Evolutionary conservation across 2,888 invertebrate species (phyloP), one percentile per base, ranked within the genome.

Genomic region (Cosmopolites sordidus): DNA sequence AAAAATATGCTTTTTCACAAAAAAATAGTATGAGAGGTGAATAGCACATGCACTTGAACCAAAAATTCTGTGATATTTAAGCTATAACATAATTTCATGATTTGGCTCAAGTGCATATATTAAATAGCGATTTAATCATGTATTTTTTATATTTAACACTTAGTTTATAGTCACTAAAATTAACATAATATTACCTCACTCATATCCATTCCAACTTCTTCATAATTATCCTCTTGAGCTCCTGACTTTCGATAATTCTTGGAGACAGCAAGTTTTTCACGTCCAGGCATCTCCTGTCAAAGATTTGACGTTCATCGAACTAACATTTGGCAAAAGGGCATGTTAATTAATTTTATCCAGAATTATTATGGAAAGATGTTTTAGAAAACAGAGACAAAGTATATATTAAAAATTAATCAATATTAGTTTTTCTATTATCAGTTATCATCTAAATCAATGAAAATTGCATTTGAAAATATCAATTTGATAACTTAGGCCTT

Each of bases 151-250:
- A 22, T 8, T 5, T 5, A 22, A 22, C 22, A 8, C 3, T n/a
- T n/a, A n/a, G n/a, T n/a, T n/a, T 22, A 22, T 22, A 8, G 3
- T 22, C 22, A 8, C 22, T 22, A 22, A 3, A 5, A 22, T 22
- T 22, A 22, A 22, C 8, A 8, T 8, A 45, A 48, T 49, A 53
- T 73, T 76, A 76, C 77, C 76, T 77, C 87, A 76, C 87, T 87
- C 79, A 87, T 78, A 64, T 87, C 87, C 87, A 87, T 87, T 71
- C 85, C 85, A 58, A 87, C 85, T 62, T 84, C 82, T 63, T 87
- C 87, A 67, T 87, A 87, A 73, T 87, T 87, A 54, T 80, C 83
- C 69, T 85, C 65, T 39, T 64, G 41, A 79, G 51, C n/a, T n/a
- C 48, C 77, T 58, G 56, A 48, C 54, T 62, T 63, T 43, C 58